Conservation (phyloP, 2,888 invertebrate species). For the Cataglyphis altisquamis region DNA sequence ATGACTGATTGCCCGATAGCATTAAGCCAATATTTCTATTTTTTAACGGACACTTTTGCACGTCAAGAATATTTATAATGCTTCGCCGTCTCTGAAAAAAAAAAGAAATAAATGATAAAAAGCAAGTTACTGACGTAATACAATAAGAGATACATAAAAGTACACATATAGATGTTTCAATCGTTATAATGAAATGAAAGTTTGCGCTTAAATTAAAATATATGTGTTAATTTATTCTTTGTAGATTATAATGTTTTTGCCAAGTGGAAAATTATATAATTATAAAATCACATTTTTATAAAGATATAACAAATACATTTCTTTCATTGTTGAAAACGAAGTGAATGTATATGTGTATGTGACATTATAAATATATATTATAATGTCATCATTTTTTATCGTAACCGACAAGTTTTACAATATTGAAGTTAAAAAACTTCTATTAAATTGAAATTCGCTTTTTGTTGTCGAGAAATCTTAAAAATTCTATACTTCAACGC, state of each 20-base stretch:
- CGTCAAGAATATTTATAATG: slow-evolving; percentile 42
- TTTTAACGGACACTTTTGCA: slow-evolving; percentile 44
- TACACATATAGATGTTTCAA: neutral
- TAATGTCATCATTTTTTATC: neutral
- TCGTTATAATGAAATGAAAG: neutral
- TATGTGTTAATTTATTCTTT: slow-evolving; percentile 14
- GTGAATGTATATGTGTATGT: neutral
- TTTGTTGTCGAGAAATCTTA: neutral
- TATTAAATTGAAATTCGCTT: neutral
- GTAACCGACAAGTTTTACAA: neutral
- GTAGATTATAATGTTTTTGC: neutral
- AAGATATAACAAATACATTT: neutral
- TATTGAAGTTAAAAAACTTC: neutral
- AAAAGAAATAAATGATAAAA: slow-evolving; percentile 30
- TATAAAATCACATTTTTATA: neutral
- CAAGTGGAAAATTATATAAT: neutral
- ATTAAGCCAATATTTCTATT: slow-evolving; percentile 40
- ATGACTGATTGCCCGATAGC: neutral
- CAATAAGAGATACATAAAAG: neutral
- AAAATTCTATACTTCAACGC: neutral
- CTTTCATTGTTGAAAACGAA: neutral
- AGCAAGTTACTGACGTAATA: slow-evolving; percentile 18
- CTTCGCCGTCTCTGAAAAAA: slow-evolving; percentile 5
- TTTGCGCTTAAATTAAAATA: slow-evolving; percentile 12
- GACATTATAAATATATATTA: slow-evolving; percentile 15